These are phyloP conservation scores for Coremacera marginata DNA, from an alignment of 2,888 invertebrate genomes.

Conservation along the genomic window DNA sequence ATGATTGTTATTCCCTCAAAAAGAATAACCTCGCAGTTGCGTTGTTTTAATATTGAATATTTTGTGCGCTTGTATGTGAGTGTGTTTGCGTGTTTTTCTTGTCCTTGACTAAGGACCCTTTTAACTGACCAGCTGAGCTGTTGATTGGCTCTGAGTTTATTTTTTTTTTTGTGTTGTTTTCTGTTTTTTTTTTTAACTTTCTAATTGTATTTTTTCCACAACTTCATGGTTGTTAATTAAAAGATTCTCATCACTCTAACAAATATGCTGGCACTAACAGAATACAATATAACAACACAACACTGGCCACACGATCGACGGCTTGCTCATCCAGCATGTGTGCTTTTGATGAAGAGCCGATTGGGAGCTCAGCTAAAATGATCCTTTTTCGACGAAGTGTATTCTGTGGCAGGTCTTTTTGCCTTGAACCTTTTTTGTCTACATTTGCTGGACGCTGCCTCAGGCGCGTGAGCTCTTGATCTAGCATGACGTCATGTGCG, in stretches of 20 bases:
- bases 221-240: constrained; percentile 62
- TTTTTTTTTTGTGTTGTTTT: neutral
- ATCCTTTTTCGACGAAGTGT: constrained; percentile 24
- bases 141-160: constrained; percentile 11
- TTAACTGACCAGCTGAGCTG: constrained; percentile 14
- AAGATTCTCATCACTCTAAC: constrained; percentile 49
- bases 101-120: constrained; percentile 28
- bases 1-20: constrained; percentile 2
- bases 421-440: neutral
- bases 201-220: constrained; percentile 49
- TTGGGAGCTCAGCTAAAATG: constrained; percentile 24
- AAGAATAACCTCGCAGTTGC: neutral
- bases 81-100: constrained; percentile 18
- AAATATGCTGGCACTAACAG: constrained; percentile 48
- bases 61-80: constrained; percentile 29
- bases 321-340: constrained; percentile 35
- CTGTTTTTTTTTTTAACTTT: neutral
- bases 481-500: constrained; percentile 20
- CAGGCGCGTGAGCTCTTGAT: constrained; percentile 17
- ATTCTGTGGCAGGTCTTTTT: constrained; percentile 20
- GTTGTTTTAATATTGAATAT: constrained; percentile 15
- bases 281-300: neutral
- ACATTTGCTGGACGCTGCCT: constrained; percentile 1
- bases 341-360: constrained; percentile 47
- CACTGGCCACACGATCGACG: neutral